These are phyloP conservation scores for Hesperophylax magnus DNA, from an alignment of 1,140 invertebrate genomes.

Conservation along the genomic window DNA sequence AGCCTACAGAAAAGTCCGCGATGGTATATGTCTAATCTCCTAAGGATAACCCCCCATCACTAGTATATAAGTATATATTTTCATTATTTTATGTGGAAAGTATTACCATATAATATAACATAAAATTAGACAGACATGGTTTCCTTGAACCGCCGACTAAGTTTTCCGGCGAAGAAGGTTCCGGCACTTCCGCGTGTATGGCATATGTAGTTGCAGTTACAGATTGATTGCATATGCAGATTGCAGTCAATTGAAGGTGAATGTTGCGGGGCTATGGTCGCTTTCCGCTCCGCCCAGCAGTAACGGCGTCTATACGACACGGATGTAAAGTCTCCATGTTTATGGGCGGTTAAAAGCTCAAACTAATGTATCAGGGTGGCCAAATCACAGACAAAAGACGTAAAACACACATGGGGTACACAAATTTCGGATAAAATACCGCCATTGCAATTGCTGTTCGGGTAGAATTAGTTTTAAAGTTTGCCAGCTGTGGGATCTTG, in stretches of 20 bases:
- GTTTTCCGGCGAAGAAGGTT: neutral
- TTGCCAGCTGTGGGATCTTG: neutral
- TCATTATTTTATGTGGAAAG: too few species aligned
- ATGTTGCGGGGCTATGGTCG: neutral
- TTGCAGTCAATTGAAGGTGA: neutral
- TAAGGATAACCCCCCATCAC: too few species aligned
- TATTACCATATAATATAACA: too few species aligned
- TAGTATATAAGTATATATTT: too few species aligned
- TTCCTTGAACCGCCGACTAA: neutral
- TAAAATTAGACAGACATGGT: too few species aligned
- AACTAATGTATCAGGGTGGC: constrained; percentile 9
- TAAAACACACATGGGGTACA: constrained; percentile 11
- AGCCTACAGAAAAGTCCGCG: too few species aligned
- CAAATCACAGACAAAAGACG: neutral
- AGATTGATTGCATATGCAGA: neutral
- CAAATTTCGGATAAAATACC: neutral
- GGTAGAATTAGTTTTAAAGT: neutral
- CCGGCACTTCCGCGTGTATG: neutral
- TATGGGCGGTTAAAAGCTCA: constrained; percentile 16
- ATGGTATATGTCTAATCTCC: too few species aligned
- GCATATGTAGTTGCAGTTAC: too few species aligned
- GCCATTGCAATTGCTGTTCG: neutral
- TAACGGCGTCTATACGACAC: neutral
- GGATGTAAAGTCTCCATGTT: neutral
- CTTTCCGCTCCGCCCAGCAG: neutral